These are phyloP conservation scores for Lepisosteus osseus DNA, from an alignment of 2,113 vertebrate genomes.

Conservation along the genomic window DNA sequence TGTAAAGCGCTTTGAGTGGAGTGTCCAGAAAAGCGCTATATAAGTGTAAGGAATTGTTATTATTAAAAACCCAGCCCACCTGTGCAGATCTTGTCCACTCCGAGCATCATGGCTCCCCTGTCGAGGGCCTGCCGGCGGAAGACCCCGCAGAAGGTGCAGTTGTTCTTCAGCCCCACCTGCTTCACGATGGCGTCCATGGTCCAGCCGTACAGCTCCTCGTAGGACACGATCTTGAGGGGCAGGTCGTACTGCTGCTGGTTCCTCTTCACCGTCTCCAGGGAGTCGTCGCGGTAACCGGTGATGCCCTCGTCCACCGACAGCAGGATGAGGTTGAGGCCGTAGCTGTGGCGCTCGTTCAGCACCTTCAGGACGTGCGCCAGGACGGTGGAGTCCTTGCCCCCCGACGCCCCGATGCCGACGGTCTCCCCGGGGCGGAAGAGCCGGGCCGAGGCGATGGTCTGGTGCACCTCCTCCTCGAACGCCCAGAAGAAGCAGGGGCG, in stretches of 20 bases:
- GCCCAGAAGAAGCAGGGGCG: slow-evolving; percentile 77
- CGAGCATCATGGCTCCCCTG: slow-evolving; percentile 74
- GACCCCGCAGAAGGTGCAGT: slow-evolving; percentile 89
- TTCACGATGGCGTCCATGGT: slow-evolving; percentile 83
- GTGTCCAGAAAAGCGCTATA: too few relatives aligned
- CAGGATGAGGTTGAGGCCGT: slow-evolving; percentile 70
- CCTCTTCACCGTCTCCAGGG: slow-evolving; percentile 77
- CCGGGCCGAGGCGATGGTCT: slow-evolving; percentile 61
- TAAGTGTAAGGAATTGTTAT: too few relatives aligned
- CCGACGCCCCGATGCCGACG: slow-evolving; percentile 79
- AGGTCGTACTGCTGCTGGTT: slow-evolving; percentile 76
- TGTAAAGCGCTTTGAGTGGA: too few relatives aligned
- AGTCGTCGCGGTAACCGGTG: slow-evolving; percentile 80
- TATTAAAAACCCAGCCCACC: slow-evolving; percentile 46
- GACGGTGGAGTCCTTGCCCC: slow-evolving; percentile 86
- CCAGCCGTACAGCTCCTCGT: slow-evolving; percentile 83
- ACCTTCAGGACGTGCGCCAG: slow-evolving; percentile 78
- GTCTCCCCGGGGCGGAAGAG: slow-evolving; percentile 70
- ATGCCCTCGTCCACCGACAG: slow-evolving; percentile 87
- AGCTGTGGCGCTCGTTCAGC: slow-evolving; percentile 68
- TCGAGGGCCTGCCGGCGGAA: slow-evolving; percentile 81
- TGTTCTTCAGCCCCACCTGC: slow-evolving; percentile 74
- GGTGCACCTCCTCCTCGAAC: slow-evolving; percentile 82
- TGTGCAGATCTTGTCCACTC: slow-evolving; percentile 84
- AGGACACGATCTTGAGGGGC: slow-evolving; percentile 79